Base-by-base conservation (phyloP, 2,797 vertebrate species). In the Hafferia zeledoni region DNA sequence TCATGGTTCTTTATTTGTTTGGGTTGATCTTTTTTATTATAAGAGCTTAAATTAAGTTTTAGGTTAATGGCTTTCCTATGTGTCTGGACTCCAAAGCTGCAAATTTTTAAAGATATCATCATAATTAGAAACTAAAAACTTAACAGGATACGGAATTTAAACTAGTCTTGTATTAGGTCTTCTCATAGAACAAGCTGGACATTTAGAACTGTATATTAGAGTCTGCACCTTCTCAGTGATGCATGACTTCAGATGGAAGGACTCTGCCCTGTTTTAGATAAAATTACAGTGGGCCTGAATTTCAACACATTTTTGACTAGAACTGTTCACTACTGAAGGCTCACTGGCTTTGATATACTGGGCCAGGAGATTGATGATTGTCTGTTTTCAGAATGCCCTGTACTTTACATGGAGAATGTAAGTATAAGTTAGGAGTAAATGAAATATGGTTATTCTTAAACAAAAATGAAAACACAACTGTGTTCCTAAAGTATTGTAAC, bases 401-500 rank as follows among this genome's bases (percentile, higher is more conserved):
- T 30, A 31, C 23, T 86, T 91, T n/a, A 43, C 1, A 4, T 15
- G 15, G 1, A 30, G 13, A 85, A 61, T 8, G 5, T 41, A 61
- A 46, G 10, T 63, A 17, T 31, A 31, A 39, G 9, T 18, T 72
- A 55, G 50, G 10, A 64, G 6, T 19, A 57, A 72, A 65, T 56
- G 9, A 60, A 52, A 37, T 43, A 30, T 6, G 6, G 4, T 30
- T 72, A 55, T 59, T 83, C 25, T 80, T 67, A 69, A 63, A 47
- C 1, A 46, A 41, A 5, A 6, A 44, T 43, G 16, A 7, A 47
- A 14, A 15, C 5, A 11, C 3, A 0, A 6, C 8, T 30, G 1
- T 46, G 11, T 30, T 71, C 55, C 31, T 5, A 2, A 76, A 60
- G 10, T 30, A 47, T 3, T 4, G 4, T 23, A 67, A 70, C 5